These are phyloP conservation scores for Hemiprocne comata DNA, from an alignment of 2,113 vertebrate genomes.

Conservation along the genomic window DNA sequence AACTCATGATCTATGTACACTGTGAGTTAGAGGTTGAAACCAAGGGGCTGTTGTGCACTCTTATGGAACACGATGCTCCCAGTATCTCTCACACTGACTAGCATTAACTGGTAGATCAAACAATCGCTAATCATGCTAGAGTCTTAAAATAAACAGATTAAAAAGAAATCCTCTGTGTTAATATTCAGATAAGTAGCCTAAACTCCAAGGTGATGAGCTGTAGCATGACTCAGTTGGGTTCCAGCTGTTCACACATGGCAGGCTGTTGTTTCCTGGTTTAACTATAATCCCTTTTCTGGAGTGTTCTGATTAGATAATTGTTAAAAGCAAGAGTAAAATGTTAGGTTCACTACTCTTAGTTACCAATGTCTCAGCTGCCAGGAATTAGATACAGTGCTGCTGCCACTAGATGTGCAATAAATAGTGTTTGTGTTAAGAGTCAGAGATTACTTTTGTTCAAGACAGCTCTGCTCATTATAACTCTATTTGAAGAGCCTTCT, in stretches of 20 bases:
- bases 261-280: constrained; percentile 41
- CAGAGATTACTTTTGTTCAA: constrained; percentile 49
- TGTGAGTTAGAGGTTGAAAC: background rate
- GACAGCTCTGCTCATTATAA: constrained; percentile 55
- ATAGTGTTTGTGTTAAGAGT: constrained; percentile 46
- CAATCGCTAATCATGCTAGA: background rate
- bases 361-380: constrained; percentile 10
- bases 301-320: constrained; percentile 51
- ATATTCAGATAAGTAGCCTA: constrained; percentile 35
- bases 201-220: constrained; percentile 18
- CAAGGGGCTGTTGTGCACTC: background rate
- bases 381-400: constrained; percentile 25
- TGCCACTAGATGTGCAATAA: constrained; percentile 35
- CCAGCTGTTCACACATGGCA: constrained; percentile 42
- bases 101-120: background rate
- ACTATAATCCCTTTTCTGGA: background rate
- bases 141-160: constrained; percentile 39
- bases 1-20: background rate
- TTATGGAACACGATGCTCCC: background rate
- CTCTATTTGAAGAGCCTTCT: constrained; percentile 52
- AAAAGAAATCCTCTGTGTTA: constrained; percentile 15
- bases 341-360: constrained; percentile 33
- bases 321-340: constrained; percentile 50
- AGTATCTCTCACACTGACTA: background rate
- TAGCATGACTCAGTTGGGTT: background rate